Evolutionary conservation across 2,888 invertebrate genomes (phyloP), one percentile per base, ranked within the genome.

Genomic region (Phrixothrix hirtus): DNA sequence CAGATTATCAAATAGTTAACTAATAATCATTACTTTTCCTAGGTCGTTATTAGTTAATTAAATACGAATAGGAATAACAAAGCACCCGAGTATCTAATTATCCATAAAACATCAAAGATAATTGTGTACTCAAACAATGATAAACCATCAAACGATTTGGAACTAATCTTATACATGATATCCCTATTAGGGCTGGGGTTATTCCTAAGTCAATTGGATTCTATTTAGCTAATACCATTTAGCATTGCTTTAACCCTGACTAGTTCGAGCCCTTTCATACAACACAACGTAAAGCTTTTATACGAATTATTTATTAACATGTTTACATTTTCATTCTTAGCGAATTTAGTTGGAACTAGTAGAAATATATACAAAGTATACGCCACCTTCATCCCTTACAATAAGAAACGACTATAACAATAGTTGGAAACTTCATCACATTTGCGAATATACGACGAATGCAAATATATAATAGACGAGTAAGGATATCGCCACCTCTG

Each of bases 401-500:
- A 47, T 32, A 38, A 39, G 13, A 39, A 25, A 39, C 16, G 10
- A 21, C 16, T 15, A 26, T 10, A 41, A 48, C 48, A 48, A 48
- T 48, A 30, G 41, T 35, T 29, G 32, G 52, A 59, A 59, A 59
- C 55, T 55, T 59, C 59, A 59, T 59, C 59, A 59, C 54, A 59
- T 59, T 55, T 55, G 56, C 57, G 52, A 59, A 59, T 55, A 57
- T 56, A 47, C 52, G 59, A 57, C 48, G 52, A 50, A 47, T 59
- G 59, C 57, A 37, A 50, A 38, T 35, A 47, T 43, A 59, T 55
- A 59, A 59, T 59, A 47, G 59, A 46, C 38, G 56, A 55, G 57
- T 59, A 54, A 51, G 56, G 53, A 56, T 65, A 69, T 69, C 66
- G 67, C 68, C 69, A 68, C 71, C 69, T 69, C 57, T 43, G 50